phyloP scores from a whole-genome alignment of 2,888 invertebrate species.

The Monopis laevigella region DNA sequence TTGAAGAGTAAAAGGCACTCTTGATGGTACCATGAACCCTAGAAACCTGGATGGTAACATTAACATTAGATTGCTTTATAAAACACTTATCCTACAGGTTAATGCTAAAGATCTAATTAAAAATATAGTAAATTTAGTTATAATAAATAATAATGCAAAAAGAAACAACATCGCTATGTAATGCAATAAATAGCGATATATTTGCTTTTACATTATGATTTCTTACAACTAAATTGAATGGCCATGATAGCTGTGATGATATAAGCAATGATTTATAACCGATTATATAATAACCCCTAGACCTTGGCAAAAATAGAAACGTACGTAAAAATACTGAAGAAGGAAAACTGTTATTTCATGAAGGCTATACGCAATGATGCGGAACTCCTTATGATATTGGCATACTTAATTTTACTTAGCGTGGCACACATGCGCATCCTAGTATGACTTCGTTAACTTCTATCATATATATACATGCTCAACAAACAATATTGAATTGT shows the following conservation, averaged over 20 bases:
- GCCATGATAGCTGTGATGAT: not conserved
- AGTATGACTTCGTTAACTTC: slow-evolving; percentile 28
- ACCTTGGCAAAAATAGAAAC: slow-evolving; percentile 53
- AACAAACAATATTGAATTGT: slow-evolving; percentile 10
- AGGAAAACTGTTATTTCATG: slow-evolving; percentile 54
- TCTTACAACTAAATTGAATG: not conserved
- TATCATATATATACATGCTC: not conserved
- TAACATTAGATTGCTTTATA: no score
- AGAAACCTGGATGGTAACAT: no score
- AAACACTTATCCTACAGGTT: no score
- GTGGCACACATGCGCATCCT: slow-evolving; percentile 53
- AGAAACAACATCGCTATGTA: no score
- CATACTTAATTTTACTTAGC: slow-evolving; percentile 53
- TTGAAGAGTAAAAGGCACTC: no score
- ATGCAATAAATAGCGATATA: no score
- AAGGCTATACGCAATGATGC: slow-evolving; percentile 59
- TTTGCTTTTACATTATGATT: no score
- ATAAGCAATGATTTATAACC: not conserved
- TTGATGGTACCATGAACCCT: no score
- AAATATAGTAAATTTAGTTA: no score
- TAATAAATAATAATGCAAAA: no score
- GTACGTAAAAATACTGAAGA: slow-evolving; percentile 49
- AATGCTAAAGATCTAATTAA: no score
- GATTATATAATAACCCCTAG: slow-evolving; percentile 13
- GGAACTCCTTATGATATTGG: slow-evolving; percentile 53